Evolutionary conservation across 2,888 invertebrate genomes (phyloP).

Genomic region (Apoda limacodes): DNA sequence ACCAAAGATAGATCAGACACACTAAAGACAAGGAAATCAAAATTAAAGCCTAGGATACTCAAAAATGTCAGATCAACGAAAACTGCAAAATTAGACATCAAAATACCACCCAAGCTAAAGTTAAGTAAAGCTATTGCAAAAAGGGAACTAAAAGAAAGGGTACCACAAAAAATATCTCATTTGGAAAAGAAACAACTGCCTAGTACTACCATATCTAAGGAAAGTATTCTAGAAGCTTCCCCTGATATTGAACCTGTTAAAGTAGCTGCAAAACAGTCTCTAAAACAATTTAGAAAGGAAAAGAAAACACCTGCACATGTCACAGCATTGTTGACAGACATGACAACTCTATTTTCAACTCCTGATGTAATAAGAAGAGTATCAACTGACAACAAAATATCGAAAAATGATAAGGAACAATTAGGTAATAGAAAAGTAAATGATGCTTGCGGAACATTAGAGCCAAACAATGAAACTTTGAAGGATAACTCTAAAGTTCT

Average conservation of each 20-base stretch:
- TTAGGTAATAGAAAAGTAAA: slow-evolving; percentile 26
- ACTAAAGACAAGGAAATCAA: slow-evolving; percentile 37
- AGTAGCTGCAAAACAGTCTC: slow-evolving; percentile 50
- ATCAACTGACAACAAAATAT: slow-evolving; percentile 57
- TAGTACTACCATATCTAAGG: slow-evolving; percentile 26
- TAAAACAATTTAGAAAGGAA: slow-evolving; percentile 52
- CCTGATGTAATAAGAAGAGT: slow-evolving; percentile 83
- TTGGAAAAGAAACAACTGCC: slow-evolving; percentile 34
- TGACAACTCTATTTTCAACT: slow-evolving; percentile 80
- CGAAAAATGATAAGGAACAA: slow-evolving; percentile 61
- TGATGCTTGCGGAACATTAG: slow-evolving; percentile 20
- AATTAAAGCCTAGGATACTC: slow-evolving; percentile 51
- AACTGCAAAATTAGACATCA: slow-evolving; percentile 36
- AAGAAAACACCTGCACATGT: slow-evolving; percentile 73
- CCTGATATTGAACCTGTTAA: slow-evolving; percentile 37
- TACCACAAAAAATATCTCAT: slow-evolving; percentile 35
- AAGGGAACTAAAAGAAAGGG: slow-evolving; percentile 48
- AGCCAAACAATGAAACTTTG: slow-evolving; percentile 23
- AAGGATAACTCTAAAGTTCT: slow-evolving; percentile 18
- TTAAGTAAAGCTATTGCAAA: slow-evolving; percentile 34
- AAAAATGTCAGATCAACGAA: slow-evolving; percentile 35
- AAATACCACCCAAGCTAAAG: slow-evolving; percentile 40
- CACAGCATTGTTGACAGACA: slow-evolving; percentile 65
- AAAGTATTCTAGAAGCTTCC: slow-evolving; percentile 5
- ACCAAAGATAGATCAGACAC: slow-evolving; percentile 42